Evolutionary conservation across 2,888 invertebrate species (phyloP), one percentile per base, ranked within the genome.

Genomic region (Meteorus colon): DNA sequence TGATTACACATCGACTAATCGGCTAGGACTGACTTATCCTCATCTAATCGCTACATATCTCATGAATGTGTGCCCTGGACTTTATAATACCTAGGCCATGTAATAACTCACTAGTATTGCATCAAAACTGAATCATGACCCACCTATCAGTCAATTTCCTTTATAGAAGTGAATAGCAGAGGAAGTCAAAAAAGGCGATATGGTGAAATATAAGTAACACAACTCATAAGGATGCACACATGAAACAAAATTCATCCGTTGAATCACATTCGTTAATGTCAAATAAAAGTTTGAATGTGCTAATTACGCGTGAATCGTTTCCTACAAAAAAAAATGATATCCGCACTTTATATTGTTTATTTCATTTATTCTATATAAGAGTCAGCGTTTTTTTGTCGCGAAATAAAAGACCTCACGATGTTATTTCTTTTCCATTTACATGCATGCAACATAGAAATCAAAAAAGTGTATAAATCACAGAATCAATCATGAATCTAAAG

Each of bases 1-100:
- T 81, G 85, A 85, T 83, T 84, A 82, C 80, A 77, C 76, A 37
- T 62, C 69, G 62, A 63, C 67, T 74, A 73, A 77, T 77, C 70
- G 63, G 31, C 24, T 37, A 62, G 60, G 55, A 71, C 60, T 78
- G 70, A 80, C 78, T 78, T 77, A 76, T 66, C 63, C 27, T 63
- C 70, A 29, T 31, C 29, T 31, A 29, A 72, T 77, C 65, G 48
- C 24, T 60, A 78, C 73, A 51, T 67, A 69, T 77, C 71, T 74
- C 48, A 67, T 41, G 14, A 66, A 19, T 73, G 73, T 60, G 73
- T 71, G 77, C 74, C 77, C 73, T 78, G 78, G 69, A 74, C 75
- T 77, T 78, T 45, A 73, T 76, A 77, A 69, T 68, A 34, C 34
- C 6, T 34, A 62, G 63, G 63, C 60, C 59, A 71, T 66, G 45